These are phyloP conservation scores for Gymnogyps californianus DNA, from an alignment of 2,113 vertebrate species.

Conservation along the genomic window DNA sequence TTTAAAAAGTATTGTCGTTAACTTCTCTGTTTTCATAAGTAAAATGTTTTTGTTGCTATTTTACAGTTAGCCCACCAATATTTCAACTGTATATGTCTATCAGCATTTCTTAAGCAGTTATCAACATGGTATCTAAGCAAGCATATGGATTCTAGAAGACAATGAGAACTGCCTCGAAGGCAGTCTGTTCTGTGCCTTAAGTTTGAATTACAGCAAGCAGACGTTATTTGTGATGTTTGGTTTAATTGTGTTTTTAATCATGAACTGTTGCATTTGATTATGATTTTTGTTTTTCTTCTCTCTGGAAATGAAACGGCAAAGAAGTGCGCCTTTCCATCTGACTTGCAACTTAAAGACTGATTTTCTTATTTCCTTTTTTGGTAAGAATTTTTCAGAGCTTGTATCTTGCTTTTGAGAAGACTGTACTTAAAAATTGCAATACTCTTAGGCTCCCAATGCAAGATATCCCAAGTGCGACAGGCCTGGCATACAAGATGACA, in stretches of 20 bases:
- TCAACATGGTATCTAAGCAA: neutral
- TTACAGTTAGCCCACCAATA: neutral
- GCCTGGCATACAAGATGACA: neutral
- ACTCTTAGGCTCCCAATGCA: neutral
- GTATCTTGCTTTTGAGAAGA: neutral
- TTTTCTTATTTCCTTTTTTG: neutral
- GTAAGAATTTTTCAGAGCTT: neutral
- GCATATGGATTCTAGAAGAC: neutral
- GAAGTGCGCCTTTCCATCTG: neutral
- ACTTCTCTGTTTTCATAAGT: neutral
- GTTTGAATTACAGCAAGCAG: neutral
- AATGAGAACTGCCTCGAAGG: neutral
- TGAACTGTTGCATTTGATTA: neutral
- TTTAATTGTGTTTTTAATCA: neutral
- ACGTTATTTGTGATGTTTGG: neutral
- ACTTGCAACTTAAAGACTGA: neutral
- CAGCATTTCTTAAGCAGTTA: neutral
- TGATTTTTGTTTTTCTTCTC: neutral
- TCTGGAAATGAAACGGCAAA: neutral
- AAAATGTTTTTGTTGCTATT: neutral
- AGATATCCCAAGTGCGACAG: neutral
- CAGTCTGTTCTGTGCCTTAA: neutral
- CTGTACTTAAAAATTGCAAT: neutral
- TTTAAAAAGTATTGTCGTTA: neutral
- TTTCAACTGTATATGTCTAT: neutral